Conservation (phyloP, 64 coral and sea anemone genomes). For the Cladopsammia gracilis region DNA sequence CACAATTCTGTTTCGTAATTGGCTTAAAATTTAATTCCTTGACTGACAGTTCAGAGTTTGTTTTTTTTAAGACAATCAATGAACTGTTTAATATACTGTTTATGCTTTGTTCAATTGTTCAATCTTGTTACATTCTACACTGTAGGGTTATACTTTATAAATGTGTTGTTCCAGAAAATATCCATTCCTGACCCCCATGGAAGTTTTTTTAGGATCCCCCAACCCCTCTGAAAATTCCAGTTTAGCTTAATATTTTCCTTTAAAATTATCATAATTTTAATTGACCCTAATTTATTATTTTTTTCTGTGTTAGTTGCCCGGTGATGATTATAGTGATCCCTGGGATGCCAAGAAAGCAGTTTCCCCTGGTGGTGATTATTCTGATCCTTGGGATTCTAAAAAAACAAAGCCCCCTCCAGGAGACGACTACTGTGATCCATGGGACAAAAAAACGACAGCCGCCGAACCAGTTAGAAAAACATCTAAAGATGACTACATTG, state of each 20-base stretch:
- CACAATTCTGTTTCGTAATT: too few relatives aligned
- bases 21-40: too few relatives aligned
- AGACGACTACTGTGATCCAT: slow-evolving; percentile 86
- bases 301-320: background rate
- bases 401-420: background rate
- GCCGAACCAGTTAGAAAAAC: background rate
- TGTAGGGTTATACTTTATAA: too few relatives aligned
- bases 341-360: slow-evolving; percentile 69
- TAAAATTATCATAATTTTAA: background rate
- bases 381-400: slow-evolving; percentile 60
- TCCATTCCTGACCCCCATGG: too few relatives aligned
- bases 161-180: too few relatives aligned
- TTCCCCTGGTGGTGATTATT: background rate
- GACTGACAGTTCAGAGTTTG: too few relatives aligned
- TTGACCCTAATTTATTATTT: background rate
- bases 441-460: slow-evolving; percentile 59
- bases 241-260: background rate
- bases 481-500: slow-evolving; percentile 82
- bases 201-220: background rate
- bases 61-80: too few relatives aligned
- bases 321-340: slow-evolving; percentile 78
- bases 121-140: too few relatives aligned
- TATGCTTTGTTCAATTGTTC: too few relatives aligned
- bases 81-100: too few relatives aligned
- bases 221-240: background rate